A percentile compares a stretch with the other conserved stretches of the same genome.
Evolutionary conservation across 1,140 invertebrate genomes (phyloP).

Genomic region (Cydia strobilella): DNA sequence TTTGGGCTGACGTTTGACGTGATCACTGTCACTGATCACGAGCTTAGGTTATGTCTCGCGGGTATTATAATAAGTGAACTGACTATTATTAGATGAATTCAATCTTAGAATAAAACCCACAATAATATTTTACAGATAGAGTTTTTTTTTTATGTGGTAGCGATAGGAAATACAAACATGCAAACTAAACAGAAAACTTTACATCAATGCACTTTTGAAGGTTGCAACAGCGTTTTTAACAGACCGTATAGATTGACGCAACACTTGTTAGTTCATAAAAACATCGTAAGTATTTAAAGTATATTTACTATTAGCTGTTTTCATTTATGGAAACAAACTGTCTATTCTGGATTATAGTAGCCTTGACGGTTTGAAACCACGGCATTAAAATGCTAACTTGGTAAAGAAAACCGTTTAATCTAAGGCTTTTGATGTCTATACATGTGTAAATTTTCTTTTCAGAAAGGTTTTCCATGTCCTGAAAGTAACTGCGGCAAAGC

Average conservation of each 20-base stretch:
- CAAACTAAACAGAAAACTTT: constrained; percentile 45
- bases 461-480: constrained; percentile 73
- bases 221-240: constrained; percentile 69
- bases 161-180: constrained; percentile 34
- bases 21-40: no score
- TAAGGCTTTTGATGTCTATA: no score
- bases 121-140: no score
- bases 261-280: constrained; percentile 71
- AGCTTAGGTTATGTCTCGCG: neutral
- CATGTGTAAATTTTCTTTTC: constrained; percentile 41
- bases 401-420: neutral
- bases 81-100: no score
- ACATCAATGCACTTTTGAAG: constrained; percentile 58
- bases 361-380: no score
- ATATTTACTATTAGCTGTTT: no score
- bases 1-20: neutral
- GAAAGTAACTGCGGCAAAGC: constrained; percentile 70
- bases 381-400: neutral
- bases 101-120: no score
- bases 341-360: no score
- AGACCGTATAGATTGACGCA: constrained; percentile 72
- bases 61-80: no score
- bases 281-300: constrained; percentile 62
- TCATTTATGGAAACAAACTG: no score
- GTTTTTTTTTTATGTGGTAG: no score